Evolutionary conservation across 1,140 invertebrate genomes (phyloP), one percentile per base, ranked within the genome.

Genomic region (Drosophila bocqueti): DNA sequence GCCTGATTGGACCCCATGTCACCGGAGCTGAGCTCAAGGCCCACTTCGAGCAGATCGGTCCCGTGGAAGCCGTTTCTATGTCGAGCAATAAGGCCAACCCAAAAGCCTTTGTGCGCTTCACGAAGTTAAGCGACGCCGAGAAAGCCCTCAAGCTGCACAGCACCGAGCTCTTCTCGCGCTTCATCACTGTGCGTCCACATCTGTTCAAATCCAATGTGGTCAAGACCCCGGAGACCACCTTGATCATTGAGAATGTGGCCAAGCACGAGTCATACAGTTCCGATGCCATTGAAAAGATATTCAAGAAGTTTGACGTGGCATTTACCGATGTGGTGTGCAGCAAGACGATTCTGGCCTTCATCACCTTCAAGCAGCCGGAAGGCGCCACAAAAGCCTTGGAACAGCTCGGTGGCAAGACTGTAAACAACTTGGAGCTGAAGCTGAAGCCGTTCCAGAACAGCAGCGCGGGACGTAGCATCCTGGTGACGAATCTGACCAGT

Each of bases 221-320:
- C 1, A 75, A 65, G 34, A 4, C 16, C 0, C 0, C 57, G 0
- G 81, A 76, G 38, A 47, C 52, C 0, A 36, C 64, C 11, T 16
- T 92, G 40, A 43, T 64, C 3, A 2, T 92, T 0, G 36, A 36
- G 2, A 92, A 92, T 55, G 67, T 50, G 4, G 67, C 67, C 38
- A 79, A 60, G 8, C 55, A 64, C 26, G 75, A 79, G 11, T 73
- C 59, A 7, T 79, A 49, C 61, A 82, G 46, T 9, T 6, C 45
- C 0, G 65, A 78, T 6, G 21, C 18, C 10, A 3, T 92, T 18
- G 77, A 85, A 10, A 72, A 75, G 46, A 78, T 81, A 1, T 89
- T 92, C 21, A 77, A 84, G 49, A 92, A 92, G 36, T 63, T 61
- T 13, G 91, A 83, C 6, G 21, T 92, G 16, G 57, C 50, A 6